A percentile compares a stretch with the other conserved stretches of the same genome.
These are phyloP conservation scores for Hermatobates lingyangjiaoensis DNA, from an alignment of 1,140 invertebrate species.

Conservation along the genomic window DNA sequence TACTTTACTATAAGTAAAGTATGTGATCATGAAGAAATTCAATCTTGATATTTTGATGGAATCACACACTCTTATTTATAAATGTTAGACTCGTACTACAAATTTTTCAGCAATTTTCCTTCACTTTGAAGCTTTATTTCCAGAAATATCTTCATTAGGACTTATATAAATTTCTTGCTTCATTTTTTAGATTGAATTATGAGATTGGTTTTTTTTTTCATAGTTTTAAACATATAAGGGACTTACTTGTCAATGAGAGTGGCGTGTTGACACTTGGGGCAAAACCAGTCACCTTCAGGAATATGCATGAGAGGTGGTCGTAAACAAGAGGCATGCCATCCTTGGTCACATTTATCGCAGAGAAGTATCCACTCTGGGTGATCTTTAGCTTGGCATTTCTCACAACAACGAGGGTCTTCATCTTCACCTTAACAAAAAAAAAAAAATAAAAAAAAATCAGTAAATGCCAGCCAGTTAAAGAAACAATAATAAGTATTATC, in stretches of 20 bases:
- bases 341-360: conserved; percentile 84
- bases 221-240: not conserved
- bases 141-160: too few relatives aligned
- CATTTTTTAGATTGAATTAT: too few relatives aligned
- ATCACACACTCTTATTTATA: too few relatives aligned
- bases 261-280: conserved; percentile 82
- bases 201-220: too few relatives aligned
- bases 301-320: conserved; percentile 76
- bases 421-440: conserved; percentile 19
- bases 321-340: conserved; percentile 87
- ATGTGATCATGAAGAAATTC: too few relatives aligned
- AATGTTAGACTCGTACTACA: too few relatives aligned
- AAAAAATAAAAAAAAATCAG: not conserved
- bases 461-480: not conserved
- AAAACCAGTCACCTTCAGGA: conserved; percentile 93
- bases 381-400: conserved; percentile 69
- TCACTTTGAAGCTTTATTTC: too few relatives aligned
- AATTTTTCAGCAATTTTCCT: too few relatives aligned
- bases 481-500: not conserved
- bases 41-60: too few relatives aligned
- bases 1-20: too few relatives aligned
- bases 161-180: too few relatives aligned
- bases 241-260: too few relatives aligned
- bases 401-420: conserved; percentile 52
- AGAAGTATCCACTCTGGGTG: conserved; percentile 91